Evolutionary conservation across 2,113 vertebrate species (phyloP), one percentile per base, ranked within the genome.

Genomic region (Myodes glareolus): DNA sequence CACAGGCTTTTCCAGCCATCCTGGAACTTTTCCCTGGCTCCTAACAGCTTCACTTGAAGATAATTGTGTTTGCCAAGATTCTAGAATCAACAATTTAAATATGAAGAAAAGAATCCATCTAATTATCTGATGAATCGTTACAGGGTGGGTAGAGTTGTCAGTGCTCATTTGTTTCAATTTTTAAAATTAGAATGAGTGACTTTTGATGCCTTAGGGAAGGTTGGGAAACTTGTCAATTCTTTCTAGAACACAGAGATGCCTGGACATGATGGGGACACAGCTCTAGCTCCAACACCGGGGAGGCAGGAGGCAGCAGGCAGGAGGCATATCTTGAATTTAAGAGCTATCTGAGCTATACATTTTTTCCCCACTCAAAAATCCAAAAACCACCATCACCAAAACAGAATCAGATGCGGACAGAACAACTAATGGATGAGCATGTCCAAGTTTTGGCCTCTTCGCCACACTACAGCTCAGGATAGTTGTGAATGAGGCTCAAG

Each of bases 361-460:
- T 23, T 63, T 63, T 63, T 0, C 6, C 0, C 7, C 11, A 8
- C 5, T 23, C 29, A 86, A 67, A 86, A 65, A n/a, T 45, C 29
- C 29, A 86, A 86, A 31, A 39, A 33, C 5, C 4, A 50, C 12
- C 10, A 82, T 7, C 31, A 87, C 23, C 31, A 65, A 68, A 21
- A 12, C 4, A 8, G 7, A n/a, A 68, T 36, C 33, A 47, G 47
- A 29, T 14, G 13, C 6, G 3, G 47, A 55, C 45, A 72, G 86
- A 70, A 16, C 0, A 1, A 27, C 39, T 23, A 2, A 3, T 0
- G 5, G 50, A 42, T 8, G 1, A 29, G 3, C 31, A 21, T 50
- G 84, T 6, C 63, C 45, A 68, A 68, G 29, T 0, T 33, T 86
- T 50, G 63, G 63, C 42, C 29, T 31, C 23, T 29, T 13, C 29